Conservation (phyloP, 2,113 vertebrate species). For the Rhinopomastus cyanomelas region DNA sequence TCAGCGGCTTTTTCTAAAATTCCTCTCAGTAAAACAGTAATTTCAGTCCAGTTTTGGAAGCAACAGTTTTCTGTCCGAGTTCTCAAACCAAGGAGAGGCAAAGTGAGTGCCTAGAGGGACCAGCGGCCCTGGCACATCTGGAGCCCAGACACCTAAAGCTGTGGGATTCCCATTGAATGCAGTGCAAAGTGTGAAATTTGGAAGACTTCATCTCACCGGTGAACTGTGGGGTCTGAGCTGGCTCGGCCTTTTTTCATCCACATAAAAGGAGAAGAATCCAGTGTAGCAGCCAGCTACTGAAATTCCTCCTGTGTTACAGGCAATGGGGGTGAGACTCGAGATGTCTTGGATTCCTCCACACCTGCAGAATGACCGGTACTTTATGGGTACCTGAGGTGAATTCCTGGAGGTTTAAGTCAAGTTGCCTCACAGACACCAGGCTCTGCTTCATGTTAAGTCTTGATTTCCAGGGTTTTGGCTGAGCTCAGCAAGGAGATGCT, state of each 20-base stretch:
- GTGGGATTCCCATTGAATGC: neutral
- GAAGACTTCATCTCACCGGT: neutral
- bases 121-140: neutral
- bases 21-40: neutral
- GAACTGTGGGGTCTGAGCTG: neutral
- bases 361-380: neutral
- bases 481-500: neutral
- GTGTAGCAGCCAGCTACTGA: neutral
- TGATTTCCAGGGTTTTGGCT: neutral
- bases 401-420: neutral
- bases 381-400: neutral
- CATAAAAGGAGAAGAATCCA: neutral
- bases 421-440: neutral
- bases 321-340: neutral
- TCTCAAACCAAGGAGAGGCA: neutral
- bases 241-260: neutral
- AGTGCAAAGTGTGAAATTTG: neutral
- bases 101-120: accelerated
- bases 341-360: neutral
- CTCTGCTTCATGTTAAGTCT: neutral
- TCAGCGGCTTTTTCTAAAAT: neutral
- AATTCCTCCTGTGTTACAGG: neutral
- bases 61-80: neutral
- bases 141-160: neutral
- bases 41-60: neutral